Conservation (phyloP, 92 coral and sea anemone genomes). For the Metridium senile region DNA sequence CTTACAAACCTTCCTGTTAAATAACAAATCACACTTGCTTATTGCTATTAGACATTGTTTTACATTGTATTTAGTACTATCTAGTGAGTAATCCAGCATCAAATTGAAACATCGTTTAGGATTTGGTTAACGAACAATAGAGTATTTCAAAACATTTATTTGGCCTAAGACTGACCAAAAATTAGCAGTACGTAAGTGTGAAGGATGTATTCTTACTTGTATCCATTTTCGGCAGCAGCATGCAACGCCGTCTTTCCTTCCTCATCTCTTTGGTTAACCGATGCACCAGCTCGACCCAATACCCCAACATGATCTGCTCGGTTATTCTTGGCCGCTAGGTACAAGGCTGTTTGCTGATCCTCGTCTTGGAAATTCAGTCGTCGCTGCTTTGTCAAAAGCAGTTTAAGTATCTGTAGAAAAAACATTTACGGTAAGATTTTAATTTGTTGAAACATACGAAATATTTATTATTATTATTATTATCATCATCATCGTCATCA, state of each 20-base stretch:
- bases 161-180: too few species aligned
- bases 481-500: too few species aligned
- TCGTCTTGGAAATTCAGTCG: constrained; percentile 61
- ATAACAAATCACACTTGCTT: not conserved
- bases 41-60: too few species aligned
- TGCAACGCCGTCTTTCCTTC: constrained; percentile 73
- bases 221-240: constrained; percentile 70
- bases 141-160: too few species aligned
- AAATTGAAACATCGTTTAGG: too few species aligned
- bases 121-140: too few species aligned
- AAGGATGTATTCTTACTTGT: constrained; percentile 35
- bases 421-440: too few species aligned
- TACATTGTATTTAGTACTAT: too few species aligned
- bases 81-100: too few species aligned
- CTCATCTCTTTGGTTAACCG: constrained; percentile 65
- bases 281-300: constrained; percentile 54
- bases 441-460: too few species aligned
- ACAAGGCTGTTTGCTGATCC: constrained; percentile 66
- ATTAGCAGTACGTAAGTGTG: too few species aligned
- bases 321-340: constrained; percentile 61
- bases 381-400: constrained; percentile 52
- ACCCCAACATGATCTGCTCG: constrained; percentile 64
- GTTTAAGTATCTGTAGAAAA: constrained; percentile 41
- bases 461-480: too few species aligned
- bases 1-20: constrained; percentile 52